Evolutionary conservation across 2,888 invertebrate genomes (phyloP), one percentile per base, ranked within the genome.

Genomic region (Morpho deidamia): DNA sequence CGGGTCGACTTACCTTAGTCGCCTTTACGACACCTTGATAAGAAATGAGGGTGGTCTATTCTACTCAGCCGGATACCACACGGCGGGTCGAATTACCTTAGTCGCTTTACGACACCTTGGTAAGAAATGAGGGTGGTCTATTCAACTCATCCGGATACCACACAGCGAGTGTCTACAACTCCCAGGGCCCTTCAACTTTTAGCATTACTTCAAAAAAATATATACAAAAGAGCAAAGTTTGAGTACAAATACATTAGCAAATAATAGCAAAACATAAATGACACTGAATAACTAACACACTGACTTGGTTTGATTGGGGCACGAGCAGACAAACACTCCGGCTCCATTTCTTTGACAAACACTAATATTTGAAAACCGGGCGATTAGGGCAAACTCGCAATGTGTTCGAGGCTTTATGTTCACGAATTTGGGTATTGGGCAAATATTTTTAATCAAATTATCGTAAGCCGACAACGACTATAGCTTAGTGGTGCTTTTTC

Each of bases 301-400:
- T 58, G 63, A 60, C 60, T 59, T 60, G 60, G 60, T 67, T 70
- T 74, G 78, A 76, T 76, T 72, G 73, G 75, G 63, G 66, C 62
- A 69, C 69, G 65, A 67, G 70, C 69, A 70, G 62, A 66, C 65
- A 67, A 66, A 67, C 71, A 66, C 59, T 59, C 64, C 69, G 73
- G 71, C 71, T 78, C 74, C 75, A 80, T 80, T 85, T 87, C 87
- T 87, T 86, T 86, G 83, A 70, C 87, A 86, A 87, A 86, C 81
- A 86, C 83, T 80, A 87, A 87, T 86, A 86, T 87, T 87, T 86
- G 85, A 78, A 78, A 81, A 73, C 77, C 72, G 68, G 74, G 70
- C 79, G 78, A 80, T 83, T 80, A 81, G 67, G 67, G 70, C 71
- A 70, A 76, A 78, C 73, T 74, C 71, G 55, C 51, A 49, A 53